Base-by-base conservation (phyloP, 2,888 invertebrate species). In the Ephialtes manifestator region DNA sequence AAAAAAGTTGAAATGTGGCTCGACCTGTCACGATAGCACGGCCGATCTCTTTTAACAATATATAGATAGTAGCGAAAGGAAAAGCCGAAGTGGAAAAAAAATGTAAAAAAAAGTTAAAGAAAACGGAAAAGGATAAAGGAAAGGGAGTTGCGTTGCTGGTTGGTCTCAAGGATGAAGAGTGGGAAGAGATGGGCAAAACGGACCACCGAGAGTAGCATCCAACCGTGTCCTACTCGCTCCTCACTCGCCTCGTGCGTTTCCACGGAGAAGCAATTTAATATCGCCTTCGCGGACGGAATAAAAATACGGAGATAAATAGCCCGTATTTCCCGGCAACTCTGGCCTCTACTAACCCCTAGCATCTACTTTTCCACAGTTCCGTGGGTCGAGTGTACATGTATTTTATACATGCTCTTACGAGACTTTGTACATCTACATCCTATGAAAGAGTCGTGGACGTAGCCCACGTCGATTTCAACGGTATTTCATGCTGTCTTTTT, bases 281-380 rank as follows among this genome's bases (percentile, higher is more conserved):
- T 92, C 91, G 89, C 84, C 90, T 89, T 87, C 90, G 90, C 89
- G 90, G 89, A 86, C 88, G 89, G 91, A 92, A 92, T 92, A 92
- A 92, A 92, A 91, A 92, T 92, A 91, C 91, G 87, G 86, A 89
- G 90, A 92, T 91, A 91, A 91, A 92, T 92, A 91, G 90, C 90
- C 88, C 84, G 81, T 87, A 88, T 89, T 90, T 88, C 86, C 35
- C 72, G 60, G 72, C 74, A 83, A 80, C 72, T 71, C 68, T 51
- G 24, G 51, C 48, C 46, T 51, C 71, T 58, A 24, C 63, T 65
- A 65, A 65, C 39, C 39, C 10, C 18, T 11, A 8, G 20, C 18
- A 70, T 71, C 77, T 35, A 8, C 60, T 28, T 78, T 77, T 15
- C 81, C n/a, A 51, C 48, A 18, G 71, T 65, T 55, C 63, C 55